phyloP scores from a whole-genome alignment of 2,888 invertebrate genomes.

The Leptinotarsa peninsularis region DNA sequence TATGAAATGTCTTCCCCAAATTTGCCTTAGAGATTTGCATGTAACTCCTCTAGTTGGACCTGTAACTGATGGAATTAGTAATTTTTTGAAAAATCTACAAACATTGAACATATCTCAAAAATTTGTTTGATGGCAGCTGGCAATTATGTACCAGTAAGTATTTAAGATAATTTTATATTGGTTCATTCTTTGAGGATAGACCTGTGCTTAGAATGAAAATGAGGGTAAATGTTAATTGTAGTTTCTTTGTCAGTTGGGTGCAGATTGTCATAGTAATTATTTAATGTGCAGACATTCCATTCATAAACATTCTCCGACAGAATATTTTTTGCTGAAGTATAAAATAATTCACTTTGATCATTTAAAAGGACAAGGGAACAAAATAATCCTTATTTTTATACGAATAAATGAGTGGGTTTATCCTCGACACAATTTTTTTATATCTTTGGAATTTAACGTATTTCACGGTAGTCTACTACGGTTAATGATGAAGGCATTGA shows the following conservation, averaged over 20 bases:
- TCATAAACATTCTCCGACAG: neutral
- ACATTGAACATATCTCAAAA: constrained; percentile 19
- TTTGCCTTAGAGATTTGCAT: constrained; percentile 56
- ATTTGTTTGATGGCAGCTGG: constrained; percentile 11
- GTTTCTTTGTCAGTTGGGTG: too few species aligned
- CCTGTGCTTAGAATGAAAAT: neutral
- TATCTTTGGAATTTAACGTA: neutral
- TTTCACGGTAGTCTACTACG: neutral
- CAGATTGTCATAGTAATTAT: too few species aligned
- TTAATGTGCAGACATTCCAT: neutral
- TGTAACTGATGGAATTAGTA: constrained; percentile 22
- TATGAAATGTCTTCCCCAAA: constrained; percentile 54
- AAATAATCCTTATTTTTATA: neutral
- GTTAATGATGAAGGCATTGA: constrained; percentile 5
- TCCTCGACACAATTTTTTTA: neutral
- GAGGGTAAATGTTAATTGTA: neutral
- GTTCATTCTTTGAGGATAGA: constrained; percentile 1
- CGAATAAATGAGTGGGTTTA: neutral
- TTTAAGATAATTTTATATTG: constrained; percentile 4
- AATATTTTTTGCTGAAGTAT: too few species aligned
- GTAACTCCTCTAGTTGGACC: constrained; percentile 37
- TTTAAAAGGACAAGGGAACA: too few species aligned
- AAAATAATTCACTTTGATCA: too few species aligned
- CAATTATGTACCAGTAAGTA: constrained; percentile 6
- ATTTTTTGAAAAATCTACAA: constrained; percentile 18